Conservation (phyloP, 2,113 vertebrate genomes). For the Sardina pilchardus region DNA sequence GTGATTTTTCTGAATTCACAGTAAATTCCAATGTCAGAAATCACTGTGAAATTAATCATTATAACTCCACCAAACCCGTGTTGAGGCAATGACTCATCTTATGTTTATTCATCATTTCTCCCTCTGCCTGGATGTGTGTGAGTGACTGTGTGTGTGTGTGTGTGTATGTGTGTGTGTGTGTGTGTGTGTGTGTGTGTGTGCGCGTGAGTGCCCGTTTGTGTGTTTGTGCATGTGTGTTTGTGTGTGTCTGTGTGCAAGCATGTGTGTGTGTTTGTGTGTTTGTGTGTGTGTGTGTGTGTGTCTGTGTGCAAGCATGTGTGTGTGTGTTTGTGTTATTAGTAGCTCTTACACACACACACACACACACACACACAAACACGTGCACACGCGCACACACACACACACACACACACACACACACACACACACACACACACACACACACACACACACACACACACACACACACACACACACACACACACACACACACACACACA, state of each 20-base stretch:
- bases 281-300: not conserved
- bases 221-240: not conserved
- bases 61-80: slow-evolving; percentile 6
- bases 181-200: slow-evolving; percentile 7
- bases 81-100: slow-evolving; percentile 9
- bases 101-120: not conserved
- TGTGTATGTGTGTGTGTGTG: not conserved
- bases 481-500: too few relatives aligned
- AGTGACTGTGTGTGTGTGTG: not conserved
- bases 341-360: not conserved
- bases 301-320: too few relatives aligned
- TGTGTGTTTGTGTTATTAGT: not conserved
- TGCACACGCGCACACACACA: slow-evolving; percentile 39
- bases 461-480: too few relatives aligned
- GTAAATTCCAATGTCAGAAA: not conserved
- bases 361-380: not conserved
- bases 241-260: too few relatives aligned
- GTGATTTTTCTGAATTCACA: not conserved
- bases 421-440: slow-evolving; percentile 18
- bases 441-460: not conserved
- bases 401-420: slow-evolving; percentile 18
- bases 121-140: not conserved
- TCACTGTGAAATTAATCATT: slow-evolving; percentile 17
- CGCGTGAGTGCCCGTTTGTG: not conserved
- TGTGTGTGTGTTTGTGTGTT: not conserved